Evolutionary conservation across 2,888 invertebrate genomes (phyloP).

Genomic region (Drosophila tripunctata): DNA sequence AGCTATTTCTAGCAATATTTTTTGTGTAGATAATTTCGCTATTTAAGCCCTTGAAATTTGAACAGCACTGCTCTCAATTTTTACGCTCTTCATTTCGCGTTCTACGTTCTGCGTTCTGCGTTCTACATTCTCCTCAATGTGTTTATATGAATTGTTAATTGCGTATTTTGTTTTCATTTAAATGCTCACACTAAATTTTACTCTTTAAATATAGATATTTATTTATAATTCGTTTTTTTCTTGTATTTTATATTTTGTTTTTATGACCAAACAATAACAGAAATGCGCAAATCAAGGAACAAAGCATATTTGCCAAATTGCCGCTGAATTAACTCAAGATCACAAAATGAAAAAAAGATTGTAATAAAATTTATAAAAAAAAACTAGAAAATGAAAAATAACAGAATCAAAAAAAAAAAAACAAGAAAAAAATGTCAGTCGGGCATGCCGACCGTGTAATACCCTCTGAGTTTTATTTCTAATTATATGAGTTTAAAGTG

Average conservation of each 20-base stretch:
- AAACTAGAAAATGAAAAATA: neutral
- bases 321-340: constrained; percentile 64
- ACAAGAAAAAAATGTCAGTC: too few species aligned
- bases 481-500: too few species aligned
- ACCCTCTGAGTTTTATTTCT: too few species aligned
- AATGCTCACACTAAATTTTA: too few species aligned
- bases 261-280: constrained; percentile 26
- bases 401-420: constrained; percentile 35
- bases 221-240: constrained; percentile 48
- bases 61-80: neutral
- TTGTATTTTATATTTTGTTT: constrained; percentile 11
- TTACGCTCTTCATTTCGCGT: neutral
- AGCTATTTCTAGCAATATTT: too few species aligned
- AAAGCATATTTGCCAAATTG: constrained; percentile 67
- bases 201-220: constrained; percentile 51
- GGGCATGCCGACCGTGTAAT: too few species aligned
- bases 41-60: too few species aligned
- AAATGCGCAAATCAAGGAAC: constrained; percentile 31
- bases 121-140: neutral
- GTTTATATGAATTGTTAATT: constrained; percentile 33
- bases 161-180: constrained; percentile 67
- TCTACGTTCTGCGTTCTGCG: neutral
- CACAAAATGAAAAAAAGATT: constrained; percentile 13
- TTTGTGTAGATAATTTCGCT: too few species aligned
- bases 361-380: neutral